Evolutionary conservation across 2,113 vertebrate genomes (phyloP).

Genomic region (Pollachius pollachius): DNA sequence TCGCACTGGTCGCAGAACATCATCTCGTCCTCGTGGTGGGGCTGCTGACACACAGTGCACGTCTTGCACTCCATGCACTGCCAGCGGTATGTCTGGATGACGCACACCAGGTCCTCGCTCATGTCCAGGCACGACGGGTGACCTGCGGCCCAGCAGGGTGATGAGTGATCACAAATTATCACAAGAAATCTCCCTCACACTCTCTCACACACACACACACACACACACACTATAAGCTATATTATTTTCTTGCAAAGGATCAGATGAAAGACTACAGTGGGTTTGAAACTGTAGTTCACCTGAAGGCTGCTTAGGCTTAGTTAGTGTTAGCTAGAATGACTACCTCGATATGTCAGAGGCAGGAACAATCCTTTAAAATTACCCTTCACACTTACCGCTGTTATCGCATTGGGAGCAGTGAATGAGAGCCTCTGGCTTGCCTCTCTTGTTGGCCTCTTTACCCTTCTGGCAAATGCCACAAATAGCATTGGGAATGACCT

Average conservation of each 20-base stretch:
- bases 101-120: constrained; percentile 83
- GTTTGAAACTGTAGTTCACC: too few relatives aligned
- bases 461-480: constrained; percentile 99
- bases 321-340: not conserved
- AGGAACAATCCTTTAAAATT: constrained; percentile 21
- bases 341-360: not conserved
- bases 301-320: too few relatives aligned
- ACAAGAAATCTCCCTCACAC: too few relatives aligned
- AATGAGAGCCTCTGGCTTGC: constrained; percentile 93
- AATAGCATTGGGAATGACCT: constrained; percentile 98
- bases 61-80: constrained; percentile 99
- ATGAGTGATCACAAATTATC: not conserved
- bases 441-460: constrained; percentile 98
- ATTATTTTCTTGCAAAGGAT: too few relatives aligned
- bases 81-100: constrained; percentile 97
- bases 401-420: constrained; percentile 99
- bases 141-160: constrained; percentile 71
- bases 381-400: constrained; percentile 86
- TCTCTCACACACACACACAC: constrained; percentile 8
- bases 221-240: not conserved
- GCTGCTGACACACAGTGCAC: constrained; percentile 92
- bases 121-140: constrained; percentile 98
- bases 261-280: too few relatives aligned
- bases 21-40: constrained; percentile 98
- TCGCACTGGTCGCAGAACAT: constrained; percentile 99